Conservation (phyloP, 2,113 vertebrate species). For the Falco punctatus region DNA sequence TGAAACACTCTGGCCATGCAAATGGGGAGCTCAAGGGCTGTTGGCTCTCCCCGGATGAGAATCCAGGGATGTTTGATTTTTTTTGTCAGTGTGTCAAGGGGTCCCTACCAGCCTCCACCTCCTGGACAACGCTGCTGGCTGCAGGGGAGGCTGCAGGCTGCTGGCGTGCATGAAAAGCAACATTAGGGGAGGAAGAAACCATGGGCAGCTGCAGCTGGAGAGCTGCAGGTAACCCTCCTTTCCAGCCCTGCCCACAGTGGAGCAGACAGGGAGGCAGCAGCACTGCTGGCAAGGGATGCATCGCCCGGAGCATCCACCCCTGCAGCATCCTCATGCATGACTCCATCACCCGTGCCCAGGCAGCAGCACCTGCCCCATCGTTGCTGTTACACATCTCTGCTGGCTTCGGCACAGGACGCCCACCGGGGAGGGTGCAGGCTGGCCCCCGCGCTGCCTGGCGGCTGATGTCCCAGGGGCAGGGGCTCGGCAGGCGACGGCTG, state of each 20-base stretch:
- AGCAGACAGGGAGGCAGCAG: not conserved
- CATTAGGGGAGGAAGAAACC: not conserved
- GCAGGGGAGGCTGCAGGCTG: not conserved
- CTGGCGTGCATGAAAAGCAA: not conserved
- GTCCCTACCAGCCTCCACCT: not conserved
- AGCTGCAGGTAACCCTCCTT: not conserved
- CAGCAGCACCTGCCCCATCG: not conserved
- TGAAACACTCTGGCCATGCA: not conserved
- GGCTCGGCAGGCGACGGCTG: accelerated
- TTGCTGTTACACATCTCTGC: too few relatives aligned
- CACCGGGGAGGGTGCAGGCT: not conserved
- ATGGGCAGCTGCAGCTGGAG: not conserved
- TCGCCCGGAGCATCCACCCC: not conserved
- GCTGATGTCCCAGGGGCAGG: not conserved
- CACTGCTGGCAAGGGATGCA: not conserved
- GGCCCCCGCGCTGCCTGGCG: not conserved
- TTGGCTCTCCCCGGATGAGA: not conserved
- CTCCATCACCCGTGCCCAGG: not conserved
- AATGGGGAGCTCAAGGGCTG: not conserved
- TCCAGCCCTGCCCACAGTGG: not conserved
- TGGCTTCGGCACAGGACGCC: not conserved
- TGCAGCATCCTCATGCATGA: not conserved
- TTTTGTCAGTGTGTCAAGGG: not conserved
- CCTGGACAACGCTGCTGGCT: not conserved
- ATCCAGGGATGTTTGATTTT: not conserved